Conservation (phyloP, 2,113 vertebrate species). For the Zapus hudsonius region DNA sequence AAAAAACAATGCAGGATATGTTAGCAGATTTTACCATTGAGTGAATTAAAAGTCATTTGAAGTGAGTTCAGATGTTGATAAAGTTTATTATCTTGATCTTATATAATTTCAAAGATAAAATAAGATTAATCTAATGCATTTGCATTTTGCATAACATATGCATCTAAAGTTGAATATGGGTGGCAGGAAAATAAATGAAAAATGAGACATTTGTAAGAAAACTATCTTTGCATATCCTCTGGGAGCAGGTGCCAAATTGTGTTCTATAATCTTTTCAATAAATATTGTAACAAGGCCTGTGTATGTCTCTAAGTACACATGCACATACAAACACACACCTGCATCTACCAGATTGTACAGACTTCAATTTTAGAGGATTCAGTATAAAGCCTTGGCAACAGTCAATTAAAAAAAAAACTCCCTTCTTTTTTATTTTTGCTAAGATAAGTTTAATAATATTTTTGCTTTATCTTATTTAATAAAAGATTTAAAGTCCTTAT, state of each 20-base stretch:
- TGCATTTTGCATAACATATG: not conserved
- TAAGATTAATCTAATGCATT: not conserved
- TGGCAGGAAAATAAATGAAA: not conserved
- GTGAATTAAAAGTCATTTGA: not conserved
- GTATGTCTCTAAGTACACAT: too few relatives aligned
- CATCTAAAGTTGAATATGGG: not conserved
- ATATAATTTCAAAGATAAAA: slow-evolving; percentile 3
- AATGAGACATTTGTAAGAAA: not conserved
- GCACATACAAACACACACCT: too few relatives aligned
- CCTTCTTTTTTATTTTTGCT: too few relatives aligned
- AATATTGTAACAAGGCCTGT: not conserved
- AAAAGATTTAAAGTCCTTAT: too few relatives aligned
- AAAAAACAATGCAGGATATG: not conserved
- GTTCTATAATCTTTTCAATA: not conserved
- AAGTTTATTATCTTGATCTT: not conserved
- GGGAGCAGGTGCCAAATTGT: not conserved
- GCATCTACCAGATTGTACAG: too few relatives aligned
- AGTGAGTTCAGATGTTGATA: not conserved
- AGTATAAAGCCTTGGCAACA: too few relatives aligned
- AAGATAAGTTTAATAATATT: too few relatives aligned
- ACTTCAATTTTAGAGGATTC: too few relatives aligned
- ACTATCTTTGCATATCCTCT: not conserved
- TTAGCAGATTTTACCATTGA: not conserved
- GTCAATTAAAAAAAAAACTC: too few relatives aligned
- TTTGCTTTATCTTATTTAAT: too few relatives aligned